These are phyloP conservation scores for Epizoanthus ramosus DNA, from an alignment of 92 coral and sea anemone species.

Conservation along the genomic window DNA sequence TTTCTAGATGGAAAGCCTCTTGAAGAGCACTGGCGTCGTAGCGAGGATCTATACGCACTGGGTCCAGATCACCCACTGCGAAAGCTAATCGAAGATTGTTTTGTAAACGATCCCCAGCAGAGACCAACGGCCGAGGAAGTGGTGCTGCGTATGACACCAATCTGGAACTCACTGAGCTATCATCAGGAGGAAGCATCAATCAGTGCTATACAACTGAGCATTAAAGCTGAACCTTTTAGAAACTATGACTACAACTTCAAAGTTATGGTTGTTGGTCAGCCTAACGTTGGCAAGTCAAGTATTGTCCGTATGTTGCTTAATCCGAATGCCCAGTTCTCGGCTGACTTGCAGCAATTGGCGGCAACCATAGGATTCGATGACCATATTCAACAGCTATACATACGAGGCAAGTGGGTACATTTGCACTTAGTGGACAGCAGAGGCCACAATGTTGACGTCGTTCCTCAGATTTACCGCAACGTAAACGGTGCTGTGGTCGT, in stretches of 20 bases:
- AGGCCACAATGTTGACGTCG: slow-evolving; percentile 56
- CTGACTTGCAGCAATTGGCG: not conserved
- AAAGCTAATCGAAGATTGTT: slow-evolving; percentile 63
- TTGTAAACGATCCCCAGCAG: slow-evolving; percentile 66
- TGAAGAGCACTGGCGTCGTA: slow-evolving; percentile 73
- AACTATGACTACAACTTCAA: slow-evolving; percentile 74
- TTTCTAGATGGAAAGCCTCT: slow-evolving; percentile 70
- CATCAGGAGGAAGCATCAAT: not conserved
- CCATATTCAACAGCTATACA: slow-evolving; percentile 61
- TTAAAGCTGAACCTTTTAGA: no score
- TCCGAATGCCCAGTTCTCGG: slow-evolving; percentile 37
- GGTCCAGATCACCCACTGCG: slow-evolving; percentile 77
- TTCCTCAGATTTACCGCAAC: slow-evolving; percentile 70
- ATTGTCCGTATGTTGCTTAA: slow-evolving; percentile 64
- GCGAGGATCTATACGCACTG: slow-evolving; percentile 74
- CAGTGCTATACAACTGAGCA: not conserved
- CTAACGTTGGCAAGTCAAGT: slow-evolving; percentile 77
- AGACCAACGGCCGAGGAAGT: slow-evolving; percentile 65
- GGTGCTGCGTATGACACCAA: slow-evolving; percentile 43
- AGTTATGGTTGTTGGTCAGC: slow-evolving; percentile 67
- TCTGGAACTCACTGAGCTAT: slow-evolving; percentile 32
- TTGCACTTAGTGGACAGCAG: slow-evolving; percentile 79
- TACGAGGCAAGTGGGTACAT: slow-evolving; percentile 68
- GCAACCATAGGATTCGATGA: slow-evolving; percentile 55
- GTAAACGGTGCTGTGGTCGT: slow-evolving; percentile 68